Conservation (phyloP, 2,113 vertebrate species). For the Anoplopoma fimbria region DNA sequence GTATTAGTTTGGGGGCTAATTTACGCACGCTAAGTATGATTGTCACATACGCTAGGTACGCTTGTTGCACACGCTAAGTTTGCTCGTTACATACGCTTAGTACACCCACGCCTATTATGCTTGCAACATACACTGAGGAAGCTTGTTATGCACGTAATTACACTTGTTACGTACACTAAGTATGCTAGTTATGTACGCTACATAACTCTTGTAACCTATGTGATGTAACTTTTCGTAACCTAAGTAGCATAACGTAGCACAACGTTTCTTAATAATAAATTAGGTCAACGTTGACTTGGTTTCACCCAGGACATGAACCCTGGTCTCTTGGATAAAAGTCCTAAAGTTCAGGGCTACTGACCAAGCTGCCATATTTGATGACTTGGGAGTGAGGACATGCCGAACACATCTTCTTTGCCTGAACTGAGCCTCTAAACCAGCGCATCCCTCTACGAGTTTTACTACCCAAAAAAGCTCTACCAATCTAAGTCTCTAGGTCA, state of each 20-base stretch:
- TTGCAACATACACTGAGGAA: too few species aligned
- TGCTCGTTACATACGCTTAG: too few species aligned
- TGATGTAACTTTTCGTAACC: too few species aligned
- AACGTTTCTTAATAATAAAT: too few species aligned
- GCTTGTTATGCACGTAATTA: background rate
- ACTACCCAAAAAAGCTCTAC: background rate
- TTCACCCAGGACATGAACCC: background rate
- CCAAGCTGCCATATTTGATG: background rate
- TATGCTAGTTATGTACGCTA: too few species aligned
- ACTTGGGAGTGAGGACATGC: background rate
- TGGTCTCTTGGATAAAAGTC: background rate
- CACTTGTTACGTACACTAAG: background rate
- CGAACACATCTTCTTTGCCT: background rate
- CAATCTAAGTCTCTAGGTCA: background rate
- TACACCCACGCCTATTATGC: too few species aligned
- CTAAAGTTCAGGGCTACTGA: background rate
- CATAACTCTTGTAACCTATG: too few species aligned
- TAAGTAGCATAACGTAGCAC: too few species aligned
- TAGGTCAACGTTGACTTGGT: background rate
- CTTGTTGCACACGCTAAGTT: too few species aligned
- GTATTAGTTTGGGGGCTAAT: too few species aligned
- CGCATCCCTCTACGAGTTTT: background rate
- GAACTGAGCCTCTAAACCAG: background rate
- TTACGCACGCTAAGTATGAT: too few species aligned
- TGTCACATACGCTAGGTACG: too few species aligned